Base-by-base conservation (phyloP, 2,797 vertebrate species). In the Sus cebifrons region DNA sequence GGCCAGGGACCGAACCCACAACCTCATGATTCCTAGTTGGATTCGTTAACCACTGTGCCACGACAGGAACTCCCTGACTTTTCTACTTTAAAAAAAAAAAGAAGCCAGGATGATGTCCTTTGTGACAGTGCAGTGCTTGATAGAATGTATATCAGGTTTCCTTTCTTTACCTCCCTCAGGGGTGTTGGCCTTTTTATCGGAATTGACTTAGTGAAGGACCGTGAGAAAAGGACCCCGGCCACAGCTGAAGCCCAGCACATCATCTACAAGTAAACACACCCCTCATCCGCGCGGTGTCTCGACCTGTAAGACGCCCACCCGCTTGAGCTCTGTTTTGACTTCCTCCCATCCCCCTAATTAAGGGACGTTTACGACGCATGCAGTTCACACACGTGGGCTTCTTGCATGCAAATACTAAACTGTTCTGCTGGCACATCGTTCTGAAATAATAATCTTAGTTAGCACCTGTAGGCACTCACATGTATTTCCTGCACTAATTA, bases 191-290 rank as follows among this genome's bases (percentile, higher is more conserved):
- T 99, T 54, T 99, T 99, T 97, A 97, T 99, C 15, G 99, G 99
- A 14, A 98, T 99, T 96, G 99, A 99, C 98, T 98, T 99, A 21
- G 99, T 99, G 98, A 99, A 97, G 97, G 99, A 99, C 97, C 98
- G 67, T 20, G 84, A 98, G 91, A 99, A 98, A 94, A 98, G 99
- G 94, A 99, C 98, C 1, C 99, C 99, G 1, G 99, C 99, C 44
- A 99, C 99, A 0, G 99, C 99, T 1, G 99, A 99, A 97, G 99
- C 99, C 6, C 99, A 99, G 90, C 99, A 99, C 79, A 93, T 99
- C 89, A 99, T 99, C 98, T 99, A 99, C 97, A 99, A 98, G 99
- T 99, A 98, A 99, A 98, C 94, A 2, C 17, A 3, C 32, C 44
- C n/a, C 36, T 21, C 11, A 1, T 8, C 56, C 29, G 7, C 10